Base-by-base conservation (phyloP, 2,113 vertebrate species). In the Melanerpes formicivorus region DNA sequence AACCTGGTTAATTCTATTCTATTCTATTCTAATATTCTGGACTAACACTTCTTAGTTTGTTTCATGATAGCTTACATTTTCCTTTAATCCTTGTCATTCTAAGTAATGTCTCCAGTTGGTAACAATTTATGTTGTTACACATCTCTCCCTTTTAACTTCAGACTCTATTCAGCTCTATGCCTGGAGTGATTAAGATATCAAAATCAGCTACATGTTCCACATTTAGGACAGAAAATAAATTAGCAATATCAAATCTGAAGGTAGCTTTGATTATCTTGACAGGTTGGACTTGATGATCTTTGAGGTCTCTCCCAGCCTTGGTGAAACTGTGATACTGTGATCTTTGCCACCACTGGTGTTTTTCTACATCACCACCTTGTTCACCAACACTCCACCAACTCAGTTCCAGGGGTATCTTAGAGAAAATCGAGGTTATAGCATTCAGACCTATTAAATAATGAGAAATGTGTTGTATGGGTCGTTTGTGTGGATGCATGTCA, bases 151-250 rank as follows among this genome's bases (percentile, higher is more conserved):
- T 92, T 87, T 58, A 83, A 80, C 27, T 89, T 78, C 58, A 73
- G 30, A 77, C 18, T 67, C 42, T 30, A 42, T 84, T 87, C 44
- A 82, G 10, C 48, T 75, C 72, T 80, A 17, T 89, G 79, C 60
- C 79, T 72, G 59, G 19, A 83, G 69, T 78, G 72, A 74, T 75
- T 85, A 74, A 71, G 71, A 71, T 54, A 85, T 44, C 34, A 54
- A 79, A 81, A 15, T 69, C 65, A 93, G 37, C 32, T 52, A 50
- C 8, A 30, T 26, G 14, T 67, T 82, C 72, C 40, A 44, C 14
- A 46, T 78, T 93, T 82, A 85, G 64, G 87, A 83, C 54, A 25
- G 62, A 93, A 92, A 85, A 83, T 67, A 87, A 89, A 87, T 67
- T 60, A 67, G 16, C 54, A 58, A 9, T 72, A 67, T 58, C 19